A percentile compares a stretch with the other conserved stretches of the same genome.
Evolutionary conservation across 1,140 invertebrate species (phyloP).

Genomic region (Cydia splendana): DNA sequence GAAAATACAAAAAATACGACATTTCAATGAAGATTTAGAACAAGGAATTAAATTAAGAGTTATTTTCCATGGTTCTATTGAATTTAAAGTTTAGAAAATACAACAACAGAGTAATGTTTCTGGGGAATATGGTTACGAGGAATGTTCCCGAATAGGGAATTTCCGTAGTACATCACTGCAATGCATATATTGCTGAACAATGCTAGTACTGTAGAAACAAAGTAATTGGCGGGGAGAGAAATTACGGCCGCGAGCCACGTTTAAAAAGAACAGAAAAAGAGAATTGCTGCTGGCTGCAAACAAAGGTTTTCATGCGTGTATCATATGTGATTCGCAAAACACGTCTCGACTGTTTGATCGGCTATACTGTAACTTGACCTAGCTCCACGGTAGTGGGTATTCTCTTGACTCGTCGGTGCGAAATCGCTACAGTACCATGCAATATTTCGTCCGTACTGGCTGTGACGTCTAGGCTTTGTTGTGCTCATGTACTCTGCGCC

Average conservation of each 20-base stretch:
- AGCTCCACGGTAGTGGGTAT: no score
- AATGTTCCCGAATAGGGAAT: neutral
- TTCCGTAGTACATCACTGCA: neutral
- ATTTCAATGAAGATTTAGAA: no score
- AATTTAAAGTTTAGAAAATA: no score
- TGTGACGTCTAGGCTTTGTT: no score
- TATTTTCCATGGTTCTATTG: no score
- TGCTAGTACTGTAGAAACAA: slow-evolving; percentile 21
- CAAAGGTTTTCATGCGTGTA: slow-evolving; percentile 25
- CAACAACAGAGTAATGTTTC: no score
- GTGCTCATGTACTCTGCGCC: no score
- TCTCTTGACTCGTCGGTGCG: no score
- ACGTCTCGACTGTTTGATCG: neutral
- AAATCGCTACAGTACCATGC: no score
- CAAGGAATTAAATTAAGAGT: no score
- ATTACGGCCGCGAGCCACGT: slow-evolving; percentile 2
- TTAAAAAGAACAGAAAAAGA: slow-evolving; percentile 20
- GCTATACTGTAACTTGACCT: neutral
- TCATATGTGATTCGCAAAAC: neutral
- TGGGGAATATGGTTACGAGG: neutral
- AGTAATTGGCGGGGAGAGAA: slow-evolving; percentile 30
- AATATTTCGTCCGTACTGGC: no score
- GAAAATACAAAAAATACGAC: no score
- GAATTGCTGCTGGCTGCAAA: slow-evolving; percentile 22
- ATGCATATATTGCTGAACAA: neutral